phyloP scores from a whole-genome alignment of 1,140 invertebrate genomes.

The Drosophila erecta region DNA sequence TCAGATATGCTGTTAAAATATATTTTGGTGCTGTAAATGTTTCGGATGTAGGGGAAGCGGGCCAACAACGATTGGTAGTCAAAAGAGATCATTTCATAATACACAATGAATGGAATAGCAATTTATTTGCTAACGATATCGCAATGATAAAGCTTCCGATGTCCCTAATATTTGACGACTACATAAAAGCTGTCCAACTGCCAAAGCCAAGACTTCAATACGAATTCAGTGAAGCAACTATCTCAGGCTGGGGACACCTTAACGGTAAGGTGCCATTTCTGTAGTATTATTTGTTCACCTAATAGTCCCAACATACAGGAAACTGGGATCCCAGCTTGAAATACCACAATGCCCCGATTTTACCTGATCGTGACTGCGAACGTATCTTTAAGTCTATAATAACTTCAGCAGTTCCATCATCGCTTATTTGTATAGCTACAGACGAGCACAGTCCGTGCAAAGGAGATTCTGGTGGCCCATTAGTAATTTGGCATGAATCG shows the following conservation, averaged over 20 bases:
- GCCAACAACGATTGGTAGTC: background rate
- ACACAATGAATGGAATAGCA: background rate
- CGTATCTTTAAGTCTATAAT: too few species aligned
- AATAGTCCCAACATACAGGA: background rate
- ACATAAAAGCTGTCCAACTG: background rate
- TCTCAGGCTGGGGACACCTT: background rate
- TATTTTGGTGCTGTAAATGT: background rate
- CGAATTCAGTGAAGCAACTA: background rate
- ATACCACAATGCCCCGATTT: background rate
- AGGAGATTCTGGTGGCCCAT: slow-evolving; percentile 8
- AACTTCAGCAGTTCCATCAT: background rate
- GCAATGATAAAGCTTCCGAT: background rate
- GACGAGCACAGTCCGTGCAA: background rate
- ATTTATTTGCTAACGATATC: background rate
- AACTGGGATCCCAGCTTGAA: background rate
- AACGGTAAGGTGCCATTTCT: background rate
- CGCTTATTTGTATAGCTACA: background rate
- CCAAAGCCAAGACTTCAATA: background rate
- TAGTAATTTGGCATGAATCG: slow-evolving; percentile 2
- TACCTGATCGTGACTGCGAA: background rate
- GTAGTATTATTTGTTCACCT: background rate
- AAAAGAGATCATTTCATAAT: background rate
- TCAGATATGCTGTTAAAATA: background rate
- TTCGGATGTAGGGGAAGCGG: background rate
- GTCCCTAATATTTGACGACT: background rate